Conservation (phyloP, 2,797 vertebrate species). For the Falco peregrinus region DNA sequence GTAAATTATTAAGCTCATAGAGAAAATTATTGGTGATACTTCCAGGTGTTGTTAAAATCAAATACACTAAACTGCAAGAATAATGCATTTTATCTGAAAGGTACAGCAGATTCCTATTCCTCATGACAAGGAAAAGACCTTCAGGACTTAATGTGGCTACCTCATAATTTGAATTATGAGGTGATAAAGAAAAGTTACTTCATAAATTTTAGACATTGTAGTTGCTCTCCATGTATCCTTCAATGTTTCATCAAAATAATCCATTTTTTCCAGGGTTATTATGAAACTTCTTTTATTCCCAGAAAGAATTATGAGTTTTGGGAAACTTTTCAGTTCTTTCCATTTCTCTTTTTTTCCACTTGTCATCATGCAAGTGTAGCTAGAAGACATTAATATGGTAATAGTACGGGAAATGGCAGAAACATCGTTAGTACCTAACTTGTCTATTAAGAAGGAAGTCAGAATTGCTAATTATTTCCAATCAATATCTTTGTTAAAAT, state of each 20-base stretch:
- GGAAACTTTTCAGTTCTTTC: neutral
- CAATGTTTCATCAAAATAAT: slow-evolving; percentile 13
- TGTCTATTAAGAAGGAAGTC: neutral
- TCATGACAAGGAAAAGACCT: slow-evolving; percentile 5
- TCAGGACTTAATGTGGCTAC: slow-evolving; percentile 21
- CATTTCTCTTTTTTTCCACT: neutral
- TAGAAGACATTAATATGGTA: neutral
- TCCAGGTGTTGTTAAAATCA: slow-evolving; percentile 5
- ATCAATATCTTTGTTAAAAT: neutral
- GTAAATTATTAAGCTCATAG: slow-evolving; percentile 23
- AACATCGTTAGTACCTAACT: neutral
- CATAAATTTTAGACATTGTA: slow-evolving; percentile 18
- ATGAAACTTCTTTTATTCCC: neutral
- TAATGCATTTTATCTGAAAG: neutral
- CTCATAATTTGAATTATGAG: slow-evolving; percentile 35
- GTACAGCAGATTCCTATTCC: neutral
- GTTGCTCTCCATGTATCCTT: neutral
- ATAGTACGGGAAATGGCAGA: neutral
- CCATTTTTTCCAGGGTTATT: neutral
- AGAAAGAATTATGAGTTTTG: slow-evolving; percentile 10
- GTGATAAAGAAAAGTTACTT: slow-evolving; percentile 30
- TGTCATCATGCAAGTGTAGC: neutral
- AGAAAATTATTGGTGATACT: slow-evolving; percentile 41
- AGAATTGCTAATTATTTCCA: neutral
- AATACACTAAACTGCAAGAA: neutral